Base-by-base conservation (phyloP, 2,888 invertebrate species). In the Odiellus spinosus region DNA sequence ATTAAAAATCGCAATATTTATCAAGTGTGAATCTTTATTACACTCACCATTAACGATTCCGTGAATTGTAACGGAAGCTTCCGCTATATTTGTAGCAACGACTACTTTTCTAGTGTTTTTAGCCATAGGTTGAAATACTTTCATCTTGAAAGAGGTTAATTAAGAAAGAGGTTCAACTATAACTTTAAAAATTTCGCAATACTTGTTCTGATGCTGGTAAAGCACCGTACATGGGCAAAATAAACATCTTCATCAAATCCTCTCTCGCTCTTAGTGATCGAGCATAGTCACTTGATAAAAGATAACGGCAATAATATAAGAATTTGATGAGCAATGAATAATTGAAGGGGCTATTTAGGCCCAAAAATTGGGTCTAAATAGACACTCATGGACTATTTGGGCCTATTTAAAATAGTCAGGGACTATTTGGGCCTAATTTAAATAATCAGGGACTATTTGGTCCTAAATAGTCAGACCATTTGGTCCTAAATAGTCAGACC, bases 41-140 rank as follows among this genome's bases (percentile, higher is more conserved):
- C 8, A 53, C 64, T 68, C 67, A 86, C 86, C 85, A 66, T 88
- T 90, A 26, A 80, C 80, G 53, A 98, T 78, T 19, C 91, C 91
- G 3, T 83, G 80, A 59, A 96, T 90, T 0, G 96, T 96, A 15
- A 96, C 77, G 1, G 93, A 91, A 0, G 96, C 87, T 67, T 98
- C 96, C 0, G 96, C 95, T 45, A 98, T 84, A 62, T 96, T 96
- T 0, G 95, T 96, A 0, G 95, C 84, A 3, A 96, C 71, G 0
- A 98, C 77, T 18, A 95, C 78, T 68, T 95, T 96, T 21, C 96
- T 71, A 0, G 77, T 75, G 32, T 78, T 78, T 52, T 74, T 74
- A 38, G 67, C 61, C 2, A 82, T 77, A 0, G 78, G 72, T 51
- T 68, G 65, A 63, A 93, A 91, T 1, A 84, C 90, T 61, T 80